Evolutionary conservation across 2,888 invertebrate genomes (phyloP).

Genomic region (Trichogramma evanescens): DNA sequence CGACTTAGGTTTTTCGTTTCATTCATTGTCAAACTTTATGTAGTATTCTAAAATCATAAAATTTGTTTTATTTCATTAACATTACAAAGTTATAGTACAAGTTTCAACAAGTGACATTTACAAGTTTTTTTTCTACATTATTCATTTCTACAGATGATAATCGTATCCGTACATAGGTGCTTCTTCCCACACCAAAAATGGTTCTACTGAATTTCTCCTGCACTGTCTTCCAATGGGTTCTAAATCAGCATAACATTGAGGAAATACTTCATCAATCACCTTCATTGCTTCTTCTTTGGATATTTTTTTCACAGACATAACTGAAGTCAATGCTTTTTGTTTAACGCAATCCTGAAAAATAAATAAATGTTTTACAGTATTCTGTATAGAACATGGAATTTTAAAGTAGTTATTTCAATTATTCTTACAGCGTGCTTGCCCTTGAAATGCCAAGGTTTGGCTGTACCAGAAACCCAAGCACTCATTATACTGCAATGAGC

Average conservation of each 20-base stretch:
- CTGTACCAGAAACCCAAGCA: slow-evolving; percentile 71
- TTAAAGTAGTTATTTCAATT: slow-evolving; percentile 4
- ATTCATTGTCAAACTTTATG: background rate
- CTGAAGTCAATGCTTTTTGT: slow-evolving; percentile 76
- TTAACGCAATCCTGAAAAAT: slow-evolving; percentile 75
- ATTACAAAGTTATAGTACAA: slow-evolving; percentile 1
- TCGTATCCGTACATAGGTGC: slow-evolving; percentile 19
- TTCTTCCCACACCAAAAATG: slow-evolving; percentile 59
- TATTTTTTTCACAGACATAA: slow-evolving; percentile 74
- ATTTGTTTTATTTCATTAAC: background rate
- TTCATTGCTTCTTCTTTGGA: slow-evolving; percentile 62
- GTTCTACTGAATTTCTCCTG: slow-evolving; percentile 68
- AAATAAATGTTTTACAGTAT: slow-evolving; percentile 8
- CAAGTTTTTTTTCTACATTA: background rate
- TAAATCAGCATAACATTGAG: slow-evolving; percentile 82
- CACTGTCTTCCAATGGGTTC: slow-evolving; percentile 83
- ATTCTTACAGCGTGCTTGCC: slow-evolving; percentile 66
- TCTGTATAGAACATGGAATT: slow-evolving; percentile 14
- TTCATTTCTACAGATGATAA: slow-evolving; percentile 23
- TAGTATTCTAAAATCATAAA: background rate
- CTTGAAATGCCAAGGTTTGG: slow-evolving; percentile 64
- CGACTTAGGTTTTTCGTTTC: too few relatives aligned
- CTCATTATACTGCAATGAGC: slow-evolving; percentile 85
- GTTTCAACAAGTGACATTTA: background rate
- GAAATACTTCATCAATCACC: slow-evolving; percentile 81